Conservation (phyloP, 1,140 invertebrate species). For the Drosophila sp. region DNA sequence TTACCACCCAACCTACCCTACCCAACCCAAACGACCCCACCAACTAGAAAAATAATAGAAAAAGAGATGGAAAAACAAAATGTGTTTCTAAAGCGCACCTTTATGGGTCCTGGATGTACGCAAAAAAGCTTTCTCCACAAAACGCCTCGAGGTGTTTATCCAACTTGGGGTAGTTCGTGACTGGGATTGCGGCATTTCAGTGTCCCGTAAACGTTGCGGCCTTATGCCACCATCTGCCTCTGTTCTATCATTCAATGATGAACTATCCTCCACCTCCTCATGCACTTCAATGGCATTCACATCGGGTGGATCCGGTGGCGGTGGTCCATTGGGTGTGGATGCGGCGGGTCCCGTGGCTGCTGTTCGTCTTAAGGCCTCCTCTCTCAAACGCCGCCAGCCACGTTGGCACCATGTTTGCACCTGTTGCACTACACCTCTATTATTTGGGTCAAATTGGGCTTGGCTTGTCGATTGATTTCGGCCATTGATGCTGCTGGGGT, state of each 20-base stretch:
- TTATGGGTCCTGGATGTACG: conserved; percentile 25
- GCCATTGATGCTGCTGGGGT: neutral
- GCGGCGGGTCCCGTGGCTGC: conserved; percentile 54
- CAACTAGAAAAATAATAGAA: neutral
- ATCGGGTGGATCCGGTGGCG: neutral
- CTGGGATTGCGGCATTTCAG: neutral
- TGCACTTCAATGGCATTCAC: neutral
- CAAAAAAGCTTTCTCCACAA: neutral
- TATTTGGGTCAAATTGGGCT: conserved; percentile 1
- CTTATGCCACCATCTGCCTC: conserved; percentile 9
- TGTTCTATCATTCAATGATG: neutral
- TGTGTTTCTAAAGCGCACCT: conserved; percentile 26
- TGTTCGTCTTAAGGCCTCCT: conserved; percentile 51
- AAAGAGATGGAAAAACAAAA: neutral
- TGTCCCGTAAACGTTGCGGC: neutral
- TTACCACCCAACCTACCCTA: neutral
- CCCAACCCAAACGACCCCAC: too few species aligned
- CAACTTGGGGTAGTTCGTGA: neutral
- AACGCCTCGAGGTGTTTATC: neutral
- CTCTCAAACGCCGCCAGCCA: conserved; percentile 43
- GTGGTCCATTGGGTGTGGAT: conserved; percentile 25
- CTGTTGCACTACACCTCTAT: conserved; percentile 12
- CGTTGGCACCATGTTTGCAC: conserved; percentile 36
- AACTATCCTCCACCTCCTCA: neutral
- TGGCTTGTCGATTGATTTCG: neutral